These are phyloP conservation scores for Rhinatrema bivittatum DNA, from an alignment of 2,797 vertebrate genomes.

Conservation along the genomic window DNA sequence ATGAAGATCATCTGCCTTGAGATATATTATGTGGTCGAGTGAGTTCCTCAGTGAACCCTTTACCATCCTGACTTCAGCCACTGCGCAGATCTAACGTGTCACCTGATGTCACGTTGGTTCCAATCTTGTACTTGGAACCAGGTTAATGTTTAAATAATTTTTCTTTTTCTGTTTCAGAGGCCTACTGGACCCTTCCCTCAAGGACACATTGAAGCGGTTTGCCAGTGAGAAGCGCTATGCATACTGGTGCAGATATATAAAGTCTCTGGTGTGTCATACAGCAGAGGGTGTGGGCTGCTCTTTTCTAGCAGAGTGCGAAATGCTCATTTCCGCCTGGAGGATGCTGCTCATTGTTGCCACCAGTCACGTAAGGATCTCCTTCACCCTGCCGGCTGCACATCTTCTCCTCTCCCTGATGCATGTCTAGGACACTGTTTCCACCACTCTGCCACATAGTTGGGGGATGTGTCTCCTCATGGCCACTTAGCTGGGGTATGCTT, in stretches of 20 bases:
- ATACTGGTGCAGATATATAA: slow-evolving; percentile 92
- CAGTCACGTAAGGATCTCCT: slow-evolving; percentile 58
- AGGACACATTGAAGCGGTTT: slow-evolving; percentile 81
- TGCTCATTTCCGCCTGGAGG: slow-evolving; percentile 91
- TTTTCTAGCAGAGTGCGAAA: slow-evolving; percentile 75
- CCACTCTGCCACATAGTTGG: too few relatives aligned
- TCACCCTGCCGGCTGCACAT: not conserved
- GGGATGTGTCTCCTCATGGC: too few relatives aligned
- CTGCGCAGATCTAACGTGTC: too few relatives aligned
- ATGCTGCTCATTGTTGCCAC: slow-evolving; percentile 89
- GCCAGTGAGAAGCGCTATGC: slow-evolving; percentile 78
- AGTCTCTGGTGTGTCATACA: slow-evolving; percentile 71
- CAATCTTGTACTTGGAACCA: too few relatives aligned
- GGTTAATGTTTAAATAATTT: too few relatives aligned
- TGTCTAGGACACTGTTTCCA: too few relatives aligned
- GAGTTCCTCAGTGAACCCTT: slow-evolving; percentile 39
- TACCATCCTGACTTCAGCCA: not conserved
- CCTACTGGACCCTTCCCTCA: slow-evolving; percentile 86
- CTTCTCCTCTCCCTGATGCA: not conserved
- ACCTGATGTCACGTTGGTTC: too few relatives aligned
- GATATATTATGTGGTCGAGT: slow-evolving; percentile 95
- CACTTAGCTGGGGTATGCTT: too few relatives aligned
- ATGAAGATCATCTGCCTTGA: slow-evolving; percentile 97
- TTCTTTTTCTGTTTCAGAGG: slow-evolving; percentile 61
- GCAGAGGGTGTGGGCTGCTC: slow-evolving; percentile 73